Evolutionary conservation across 30 jellyfish, hydroid and myxozoan species (phyloP).

Genomic region (Hydra vulgaris): DNA sequence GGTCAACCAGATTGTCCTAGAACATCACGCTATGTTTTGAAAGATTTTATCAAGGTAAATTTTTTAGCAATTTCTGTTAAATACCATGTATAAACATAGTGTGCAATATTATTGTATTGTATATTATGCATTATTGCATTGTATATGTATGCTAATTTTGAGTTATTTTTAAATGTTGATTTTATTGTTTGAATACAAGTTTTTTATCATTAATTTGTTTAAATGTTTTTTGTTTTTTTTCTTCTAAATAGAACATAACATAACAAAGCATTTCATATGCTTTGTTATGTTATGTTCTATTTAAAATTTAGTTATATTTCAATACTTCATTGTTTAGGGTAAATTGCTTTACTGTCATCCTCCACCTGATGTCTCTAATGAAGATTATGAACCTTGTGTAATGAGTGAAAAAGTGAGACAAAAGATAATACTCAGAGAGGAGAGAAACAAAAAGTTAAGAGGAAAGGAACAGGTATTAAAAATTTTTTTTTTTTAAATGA

Average conservation of each 20-base stretch:
- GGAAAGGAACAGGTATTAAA: background rate
- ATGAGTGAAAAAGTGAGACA: background rate
- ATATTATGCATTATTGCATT: too few relatives aligned
- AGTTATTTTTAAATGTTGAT: too few relatives aligned
- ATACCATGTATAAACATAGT: too few relatives aligned
- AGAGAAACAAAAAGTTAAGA: background rate
- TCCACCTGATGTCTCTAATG: conserved; percentile 54
- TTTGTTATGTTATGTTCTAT: background rate
- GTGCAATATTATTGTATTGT: too few relatives aligned
- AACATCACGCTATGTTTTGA: conserved; percentile 65
- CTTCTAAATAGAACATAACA: too few relatives aligned
- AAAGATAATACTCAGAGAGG: background rate
- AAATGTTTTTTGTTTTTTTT: too few relatives aligned
- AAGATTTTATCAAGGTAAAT: conserved; percentile 64
- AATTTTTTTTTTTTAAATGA: background rate
- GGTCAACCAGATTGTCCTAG: conserved; percentile 92
- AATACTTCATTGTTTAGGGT: conserved; percentile 32
- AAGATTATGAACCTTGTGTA: conserved; percentile 41
- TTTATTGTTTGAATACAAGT: too few relatives aligned
- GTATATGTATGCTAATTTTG: too few relatives aligned
- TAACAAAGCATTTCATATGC: too few relatives aligned
- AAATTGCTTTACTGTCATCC: conserved; percentile 76
- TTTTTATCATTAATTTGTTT: too few relatives aligned
- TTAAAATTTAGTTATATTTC: background rate
- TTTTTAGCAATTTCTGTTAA: too few relatives aligned